Evolutionary conservation across 2,113 vertebrate genomes (phyloP).

Genomic region (Helogale parvula): DNA sequence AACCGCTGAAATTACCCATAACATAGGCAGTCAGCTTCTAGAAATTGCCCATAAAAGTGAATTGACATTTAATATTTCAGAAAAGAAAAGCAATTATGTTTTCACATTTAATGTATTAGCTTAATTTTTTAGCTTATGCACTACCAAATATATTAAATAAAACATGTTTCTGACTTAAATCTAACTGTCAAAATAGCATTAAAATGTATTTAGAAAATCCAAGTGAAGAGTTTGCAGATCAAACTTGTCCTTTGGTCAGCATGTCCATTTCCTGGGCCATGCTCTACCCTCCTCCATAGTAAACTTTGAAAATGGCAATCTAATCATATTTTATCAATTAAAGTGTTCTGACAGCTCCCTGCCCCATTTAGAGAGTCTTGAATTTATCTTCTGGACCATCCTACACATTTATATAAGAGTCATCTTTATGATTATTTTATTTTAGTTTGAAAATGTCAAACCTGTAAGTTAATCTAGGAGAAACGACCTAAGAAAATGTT

Average conservation of each 20-base stretch:
- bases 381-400: not conserved
- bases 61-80: not conserved
- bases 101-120: not conserved
- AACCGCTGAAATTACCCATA: not conserved
- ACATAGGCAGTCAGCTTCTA: not conserved
- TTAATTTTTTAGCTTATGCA: not conserved
- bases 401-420: not conserved
- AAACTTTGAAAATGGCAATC: not conserved
- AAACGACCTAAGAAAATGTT: not conserved
- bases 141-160: not conserved
- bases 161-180: conserved; percentile 1
- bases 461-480: not conserved
- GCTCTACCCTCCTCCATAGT: not conserved
- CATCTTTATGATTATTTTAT: not conserved
- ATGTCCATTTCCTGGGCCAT: not conserved
- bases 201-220: conserved; percentile 11
- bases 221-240: not conserved
- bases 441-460: not conserved
- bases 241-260: not conserved
- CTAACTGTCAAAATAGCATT: conserved; percentile 27
- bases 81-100: conserved; percentile 5
- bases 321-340: not conserved
- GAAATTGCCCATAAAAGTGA: not conserved
- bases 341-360: not conserved
- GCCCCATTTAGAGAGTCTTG: not conserved